Conservation (phyloP, 2,888 invertebrate genomes). For the Cordylochernes scorpioides region DNA sequence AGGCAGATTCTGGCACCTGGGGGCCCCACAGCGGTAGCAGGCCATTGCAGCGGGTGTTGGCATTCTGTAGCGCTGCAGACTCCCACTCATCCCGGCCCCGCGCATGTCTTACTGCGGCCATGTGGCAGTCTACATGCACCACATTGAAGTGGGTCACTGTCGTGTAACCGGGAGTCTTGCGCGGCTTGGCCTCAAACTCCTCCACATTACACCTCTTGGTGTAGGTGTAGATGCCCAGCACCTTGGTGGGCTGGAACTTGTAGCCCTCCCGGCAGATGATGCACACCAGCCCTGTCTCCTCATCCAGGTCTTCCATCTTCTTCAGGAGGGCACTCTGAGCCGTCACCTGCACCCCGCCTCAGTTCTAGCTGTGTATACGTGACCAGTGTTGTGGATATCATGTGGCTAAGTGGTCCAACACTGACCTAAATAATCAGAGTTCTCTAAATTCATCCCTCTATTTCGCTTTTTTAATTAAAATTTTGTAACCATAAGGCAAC, state of each 20-base stretch:
- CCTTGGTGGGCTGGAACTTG: slow-evolving; percentile 72
- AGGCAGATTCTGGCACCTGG: slow-evolving; percentile 66
- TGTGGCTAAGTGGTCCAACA: no score
- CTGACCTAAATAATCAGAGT: no score
- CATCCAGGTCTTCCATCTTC: slow-evolving; percentile 77
- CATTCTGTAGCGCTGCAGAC: slow-evolving; percentile 86
- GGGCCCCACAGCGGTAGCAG: slow-evolving; percentile 88
- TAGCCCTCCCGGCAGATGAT: slow-evolving; percentile 95
- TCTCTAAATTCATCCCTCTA: no score
- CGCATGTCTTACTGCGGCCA: slow-evolving; percentile 61
- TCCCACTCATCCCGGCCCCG: slow-evolving; percentile 81
- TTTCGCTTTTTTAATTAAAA: no score
- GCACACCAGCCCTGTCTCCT: slow-evolving; percentile 81
- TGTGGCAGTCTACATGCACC: slow-evolving; percentile 92
- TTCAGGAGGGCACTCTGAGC: slow-evolving; percentile 59
- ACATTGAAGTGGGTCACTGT: slow-evolving; percentile 96
- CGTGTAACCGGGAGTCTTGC: slow-evolving; percentile 58
- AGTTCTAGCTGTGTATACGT: no score
- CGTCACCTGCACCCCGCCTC: slow-evolving; percentile 37
- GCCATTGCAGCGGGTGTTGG: slow-evolving; percentile 90
- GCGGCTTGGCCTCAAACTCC: slow-evolving; percentile 60
- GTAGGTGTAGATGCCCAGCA: slow-evolving; percentile 84
- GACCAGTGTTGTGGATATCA: no score
- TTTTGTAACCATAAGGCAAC: no score
- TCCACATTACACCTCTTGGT: slow-evolving; percentile 82